Base-by-base conservation (phyloP, 1,140 invertebrate genomes). In the Rhyacophila brunnea region DNA sequence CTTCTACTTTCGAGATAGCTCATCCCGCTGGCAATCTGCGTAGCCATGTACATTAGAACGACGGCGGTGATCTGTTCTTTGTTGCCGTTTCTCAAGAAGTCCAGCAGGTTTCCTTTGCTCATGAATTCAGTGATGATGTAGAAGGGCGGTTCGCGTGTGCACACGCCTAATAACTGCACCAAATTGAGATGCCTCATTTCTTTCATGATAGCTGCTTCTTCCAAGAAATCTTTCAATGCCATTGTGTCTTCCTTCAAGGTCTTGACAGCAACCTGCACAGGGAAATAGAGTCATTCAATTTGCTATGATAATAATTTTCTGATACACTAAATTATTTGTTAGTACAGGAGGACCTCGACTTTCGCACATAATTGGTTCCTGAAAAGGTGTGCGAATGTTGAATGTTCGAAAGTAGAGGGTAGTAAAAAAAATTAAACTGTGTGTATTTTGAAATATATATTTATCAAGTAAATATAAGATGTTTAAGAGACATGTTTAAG, bases 121-220 rank as follows among this genome's bases (percentile, higher is more conserved):
- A 99, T 99, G 73, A 98, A 99, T 79, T 99, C 97, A 6, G 97
- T 99, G 62, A 99, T 96, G 67, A 99, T 99, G 74, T 98, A 99
- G 77, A 99, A 99, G 0, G 97, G 97, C 4, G 96, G 95, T 75
- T 99, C 96, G 20, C 95, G 80, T 0, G 96, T 99, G 78, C 96
- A 99, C 20, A 99, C 96, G 64, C 93, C 93, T 65, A 99, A 84
- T 55, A 99, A 81, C 79, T 99, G 95, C 49, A 99, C 96, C 59
- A 99, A 81, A 83, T 99, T 99, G 6, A 93, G 92, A 80, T 99
- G 98, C 70, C 96, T 95, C 93, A 99, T 97, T 78, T 98, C 95
- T 73, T 99, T 99, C 97, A 99, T 99, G 45, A 99, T 98, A 51
- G 92, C 87, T 5, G 98, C 98, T 79, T 99, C 98, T 74, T 98